phyloP scores from a whole-genome alignment of 2,113 vertebrate genomes.

The Oncorhynchus masou region DNA sequence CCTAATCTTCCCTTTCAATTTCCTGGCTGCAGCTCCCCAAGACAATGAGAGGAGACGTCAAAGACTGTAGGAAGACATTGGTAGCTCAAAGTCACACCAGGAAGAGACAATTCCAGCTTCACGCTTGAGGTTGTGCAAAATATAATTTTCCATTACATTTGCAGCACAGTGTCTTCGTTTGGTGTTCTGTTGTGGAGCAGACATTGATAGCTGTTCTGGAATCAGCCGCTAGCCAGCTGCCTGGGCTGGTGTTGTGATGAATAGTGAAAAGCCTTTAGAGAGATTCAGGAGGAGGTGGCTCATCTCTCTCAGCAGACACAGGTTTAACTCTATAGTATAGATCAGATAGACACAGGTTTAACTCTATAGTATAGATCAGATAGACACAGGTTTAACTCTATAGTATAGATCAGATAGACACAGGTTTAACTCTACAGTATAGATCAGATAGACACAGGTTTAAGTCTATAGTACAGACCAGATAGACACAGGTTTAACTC shows the following conservation, averaged over 20 bases:
- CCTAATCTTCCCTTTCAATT: slow-evolving; percentile 66
- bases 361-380: too few species aligned
- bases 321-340: neutral
- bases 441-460: neutral
- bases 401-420: too few species aligned
- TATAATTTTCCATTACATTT: slow-evolving; percentile 19
- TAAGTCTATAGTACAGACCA: neutral
- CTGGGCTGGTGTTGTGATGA: neutral
- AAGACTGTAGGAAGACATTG: slow-evolving; percentile 41
- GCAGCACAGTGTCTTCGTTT: neutral
- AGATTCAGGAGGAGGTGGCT: neutral
- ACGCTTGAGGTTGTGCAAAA: slow-evolving; percentile 25
- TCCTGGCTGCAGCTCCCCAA: slow-evolving; percentile 58
- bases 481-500: too few species aligned
- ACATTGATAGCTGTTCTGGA: slow-evolving; percentile 16
- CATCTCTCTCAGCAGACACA: neutral
- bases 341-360: too few species aligned
- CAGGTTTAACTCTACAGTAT: too few species aligned
- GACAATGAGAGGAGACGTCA: slow-evolving; percentile 61
- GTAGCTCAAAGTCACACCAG: slow-evolving; percentile 47
- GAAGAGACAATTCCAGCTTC: slow-evolving; percentile 25
- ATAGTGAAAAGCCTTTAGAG: slow-evolving; percentile 7
- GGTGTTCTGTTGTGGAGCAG: slow-evolving; percentile 2
- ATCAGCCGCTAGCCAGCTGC: neutral
- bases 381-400: too few species aligned